These are phyloP conservation scores for Drosophila prostipennis DNA, from an alignment of 2,888 invertebrate species.

Conservation along the genomic window DNA sequence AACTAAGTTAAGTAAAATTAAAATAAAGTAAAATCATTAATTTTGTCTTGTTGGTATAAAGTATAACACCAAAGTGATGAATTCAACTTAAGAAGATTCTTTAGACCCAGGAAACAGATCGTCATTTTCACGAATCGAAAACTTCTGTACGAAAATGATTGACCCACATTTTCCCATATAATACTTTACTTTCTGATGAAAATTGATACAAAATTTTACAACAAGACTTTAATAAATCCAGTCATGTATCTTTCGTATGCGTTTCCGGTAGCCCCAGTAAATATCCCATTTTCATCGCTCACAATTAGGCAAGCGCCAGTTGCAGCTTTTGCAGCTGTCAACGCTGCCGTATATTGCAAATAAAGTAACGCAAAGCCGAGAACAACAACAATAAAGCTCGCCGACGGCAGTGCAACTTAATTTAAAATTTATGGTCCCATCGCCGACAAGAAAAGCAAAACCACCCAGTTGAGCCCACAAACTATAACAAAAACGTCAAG, in stretches of 20 bases:
- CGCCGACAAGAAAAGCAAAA: constrained; percentile 30
- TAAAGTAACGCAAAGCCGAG: constrained; percentile 29
- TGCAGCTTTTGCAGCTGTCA: constrained; percentile 29
- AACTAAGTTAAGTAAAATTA: too few relatives aligned
- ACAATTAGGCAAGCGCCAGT: constrained; percentile 26
- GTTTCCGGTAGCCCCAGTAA: neutral
- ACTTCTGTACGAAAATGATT: too few relatives aligned
- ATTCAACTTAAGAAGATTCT: too few relatives aligned
- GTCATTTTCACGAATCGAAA: too few relatives aligned
- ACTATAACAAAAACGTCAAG: constrained; percentile 18
- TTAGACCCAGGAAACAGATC: too few relatives aligned
- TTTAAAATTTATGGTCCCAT: constrained; percentile 65
- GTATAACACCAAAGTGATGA: too few relatives aligned
- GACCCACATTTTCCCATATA: too few relatives aligned
- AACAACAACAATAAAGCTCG: constrained; percentile 30
- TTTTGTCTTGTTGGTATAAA: too few relatives aligned
- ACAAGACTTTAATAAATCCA: neutral
- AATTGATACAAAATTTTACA: too few relatives aligned
- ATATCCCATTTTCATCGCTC: constrained; percentile 20
- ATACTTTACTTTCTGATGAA: too few relatives aligned
- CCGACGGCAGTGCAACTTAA: constrained; percentile 63
- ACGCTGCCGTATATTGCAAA: constrained; percentile 15
- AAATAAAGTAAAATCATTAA: too few relatives aligned
- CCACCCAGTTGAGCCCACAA: constrained; percentile 14
- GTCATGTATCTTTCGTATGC: neutral